phyloP scores from a whole-genome alignment of 2,888 invertebrate genomes.

The Salticus scenicus region DNA sequence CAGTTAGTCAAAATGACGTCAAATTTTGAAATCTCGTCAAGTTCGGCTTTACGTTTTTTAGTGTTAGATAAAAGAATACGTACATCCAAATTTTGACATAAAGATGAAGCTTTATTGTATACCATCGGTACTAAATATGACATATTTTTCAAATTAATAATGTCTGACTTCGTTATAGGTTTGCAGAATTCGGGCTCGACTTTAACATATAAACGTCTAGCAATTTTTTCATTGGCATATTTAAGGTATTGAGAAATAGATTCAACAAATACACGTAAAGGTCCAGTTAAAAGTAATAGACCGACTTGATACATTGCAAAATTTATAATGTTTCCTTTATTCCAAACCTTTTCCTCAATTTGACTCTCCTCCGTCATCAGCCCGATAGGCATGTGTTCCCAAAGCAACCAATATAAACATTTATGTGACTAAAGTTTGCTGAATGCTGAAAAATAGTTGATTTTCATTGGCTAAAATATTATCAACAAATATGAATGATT shows the following conservation, averaged over 20 bases:
- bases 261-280: slow-evolving; percentile 44
- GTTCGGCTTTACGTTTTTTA: slow-evolving; percentile 19
- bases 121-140: slow-evolving; percentile 60
- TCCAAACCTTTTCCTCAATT: no score
- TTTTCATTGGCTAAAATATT: no score
- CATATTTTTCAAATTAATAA: slow-evolving; percentile 24
- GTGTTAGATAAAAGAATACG: slow-evolving; percentile 59
- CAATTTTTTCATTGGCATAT: slow-evolving; percentile 45
- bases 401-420: no score
- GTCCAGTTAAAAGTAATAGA: slow-evolving; percentile 48
- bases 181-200: slow-evolving; percentile 54
- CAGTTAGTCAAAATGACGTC: slow-evolving; percentile 67
- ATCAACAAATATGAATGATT: no score
- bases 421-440: no score
- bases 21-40: slow-evolving; percentile 13
- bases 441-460: no score
- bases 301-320: slow-evolving; percentile 50
- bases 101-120: slow-evolving; percentile 66
- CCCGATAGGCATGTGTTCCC: no score
- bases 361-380: no score
- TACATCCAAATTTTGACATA: slow-evolving; percentile 65
- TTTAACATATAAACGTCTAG: slow-evolving; percentile 65
- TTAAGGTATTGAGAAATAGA: slow-evolving; percentile 50
- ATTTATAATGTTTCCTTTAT: no score
- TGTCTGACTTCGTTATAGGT: slow-evolving; percentile 33